Conservation (phyloP, 2,113 vertebrate species). For the Serinus canaria region DNA sequence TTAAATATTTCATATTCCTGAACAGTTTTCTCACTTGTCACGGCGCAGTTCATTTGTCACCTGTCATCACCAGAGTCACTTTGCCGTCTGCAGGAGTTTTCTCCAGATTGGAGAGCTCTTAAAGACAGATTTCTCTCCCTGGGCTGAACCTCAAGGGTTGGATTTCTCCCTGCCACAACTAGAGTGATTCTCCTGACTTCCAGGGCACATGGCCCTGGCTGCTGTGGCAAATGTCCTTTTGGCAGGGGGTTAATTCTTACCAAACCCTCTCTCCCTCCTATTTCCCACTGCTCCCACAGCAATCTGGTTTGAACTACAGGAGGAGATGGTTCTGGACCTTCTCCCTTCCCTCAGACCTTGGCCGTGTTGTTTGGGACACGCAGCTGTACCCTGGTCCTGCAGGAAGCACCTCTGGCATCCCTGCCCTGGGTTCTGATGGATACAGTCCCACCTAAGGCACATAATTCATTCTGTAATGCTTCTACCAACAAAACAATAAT, state of each 20-base stretch:
- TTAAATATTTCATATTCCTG: conserved; percentile 39
- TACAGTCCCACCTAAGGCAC: neutral
- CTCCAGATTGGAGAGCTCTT: conserved; percentile 41
- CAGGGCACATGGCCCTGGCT: accelerated
- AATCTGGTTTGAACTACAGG: accelerated
- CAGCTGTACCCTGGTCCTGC: accelerated
- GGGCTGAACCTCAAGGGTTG: neutral
- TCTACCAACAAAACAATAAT: neutral
- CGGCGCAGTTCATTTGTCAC: conserved; percentile 49
- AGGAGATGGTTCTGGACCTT: neutral
- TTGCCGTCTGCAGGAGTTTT: conserved; percentile 16
- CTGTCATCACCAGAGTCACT: conserved; percentile 42
- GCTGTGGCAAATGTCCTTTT: neutral
- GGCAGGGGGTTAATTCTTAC: neutral
- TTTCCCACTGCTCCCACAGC: neutral
- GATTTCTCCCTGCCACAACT: neutral
- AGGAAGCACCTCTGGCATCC: neutral
- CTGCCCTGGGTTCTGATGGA: neutral
- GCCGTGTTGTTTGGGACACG: neutral
- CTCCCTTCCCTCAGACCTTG: neutral
- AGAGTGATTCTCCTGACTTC: neutral
- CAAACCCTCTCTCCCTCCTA: neutral
- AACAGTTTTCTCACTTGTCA: conserved; percentile 57
- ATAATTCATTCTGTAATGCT: neutral
- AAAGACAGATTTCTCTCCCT: conserved; percentile 20